Evolutionary conservation across 1,140 invertebrate species (phyloP), one percentile per base, ranked within the genome.

Genomic region (Anoplolepis gracilipes): DNA sequence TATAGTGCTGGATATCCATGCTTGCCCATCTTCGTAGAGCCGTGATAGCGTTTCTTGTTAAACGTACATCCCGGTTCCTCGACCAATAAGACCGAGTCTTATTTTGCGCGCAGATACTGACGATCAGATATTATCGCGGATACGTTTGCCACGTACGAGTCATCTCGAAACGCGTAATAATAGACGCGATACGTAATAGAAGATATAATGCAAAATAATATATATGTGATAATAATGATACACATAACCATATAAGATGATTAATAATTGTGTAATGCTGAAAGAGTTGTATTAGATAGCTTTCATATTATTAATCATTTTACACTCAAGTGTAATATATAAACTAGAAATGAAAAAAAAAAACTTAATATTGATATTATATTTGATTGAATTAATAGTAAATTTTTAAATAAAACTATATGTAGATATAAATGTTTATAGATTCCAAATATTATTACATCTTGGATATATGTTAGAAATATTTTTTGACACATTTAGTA

Each of bases 31-130:
- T 75, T 79, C 76, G 62, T 67, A 36, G 76, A 69, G 69, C 53
- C 36, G 49, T n/a, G 72, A 64, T 84, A 81, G 61, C 65, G 84
- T 78, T 33, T 64, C 78, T 84, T 73, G 78, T 64, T 72, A 65
- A 75, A 36, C 78, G 73, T 49, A 25, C 36, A 39, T 62, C 67
- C 30, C 42, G 55, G 57, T 64, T 85, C 22, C 65, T 22, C 49
- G 67, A 22, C 65, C 36, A 81, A 72, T 59, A 72, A 57, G 65
- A 84, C 36, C 69, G 49, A 84, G 65, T 62, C 85, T 84, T 53
- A 73, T 42, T 46, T 72, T 22, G 46, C 59, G 59, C 77, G 57
- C 55, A 55, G 77, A 79, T 79, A 67, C 61, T 13, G 10, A 19
- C 77, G 8, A 39, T 81, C 65, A 72, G 64, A 72, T 70, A 28